Conservation (phyloP, 2,888 invertebrate genomes). For the Diabrotica balteata region DNA sequence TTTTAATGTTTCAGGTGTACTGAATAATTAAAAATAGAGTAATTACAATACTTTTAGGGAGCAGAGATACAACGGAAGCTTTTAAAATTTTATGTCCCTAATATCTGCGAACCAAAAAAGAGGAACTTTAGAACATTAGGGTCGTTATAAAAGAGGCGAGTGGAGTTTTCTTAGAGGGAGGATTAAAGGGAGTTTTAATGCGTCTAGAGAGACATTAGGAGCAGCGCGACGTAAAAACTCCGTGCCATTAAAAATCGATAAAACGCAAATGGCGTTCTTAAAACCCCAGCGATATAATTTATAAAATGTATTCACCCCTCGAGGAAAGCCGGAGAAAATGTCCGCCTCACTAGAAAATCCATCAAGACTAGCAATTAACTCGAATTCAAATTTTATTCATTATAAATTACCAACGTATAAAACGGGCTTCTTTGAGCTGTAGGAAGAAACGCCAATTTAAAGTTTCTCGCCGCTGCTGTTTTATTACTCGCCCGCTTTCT, state of each 20-base stretch:
- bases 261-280: constrained; percentile 58
- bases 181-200: constrained; percentile 42
- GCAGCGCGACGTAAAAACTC: constrained; percentile 45
- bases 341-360: constrained; percentile 58
- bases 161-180: constrained; percentile 40
- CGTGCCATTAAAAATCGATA: constrained; percentile 57
- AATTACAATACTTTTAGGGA: no score
- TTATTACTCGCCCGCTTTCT: constrained; percentile 44
- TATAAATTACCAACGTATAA: constrained; percentile 62
- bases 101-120: constrained; percentile 1
- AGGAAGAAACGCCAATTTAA: constrained; percentile 61
- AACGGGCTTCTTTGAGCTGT: constrained; percentile 59
- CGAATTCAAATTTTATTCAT: constrained; percentile 63
- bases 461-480: constrained; percentile 56
- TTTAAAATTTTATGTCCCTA: not conserved
- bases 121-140: constrained; percentile 1
- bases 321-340: constrained; percentile 53
- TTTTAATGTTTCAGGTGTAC: no score
- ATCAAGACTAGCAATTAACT: constrained; percentile 62
- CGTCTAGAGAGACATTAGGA: constrained; percentile 43
- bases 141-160: constrained; percentile 17
- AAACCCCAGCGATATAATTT: constrained; percentile 56
- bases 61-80: not conserved
- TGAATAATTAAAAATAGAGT: no score
- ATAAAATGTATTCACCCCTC: constrained; percentile 58